Conservation (phyloP, 2,113 vertebrate species). For the Carettochelys insculpta region DNA sequence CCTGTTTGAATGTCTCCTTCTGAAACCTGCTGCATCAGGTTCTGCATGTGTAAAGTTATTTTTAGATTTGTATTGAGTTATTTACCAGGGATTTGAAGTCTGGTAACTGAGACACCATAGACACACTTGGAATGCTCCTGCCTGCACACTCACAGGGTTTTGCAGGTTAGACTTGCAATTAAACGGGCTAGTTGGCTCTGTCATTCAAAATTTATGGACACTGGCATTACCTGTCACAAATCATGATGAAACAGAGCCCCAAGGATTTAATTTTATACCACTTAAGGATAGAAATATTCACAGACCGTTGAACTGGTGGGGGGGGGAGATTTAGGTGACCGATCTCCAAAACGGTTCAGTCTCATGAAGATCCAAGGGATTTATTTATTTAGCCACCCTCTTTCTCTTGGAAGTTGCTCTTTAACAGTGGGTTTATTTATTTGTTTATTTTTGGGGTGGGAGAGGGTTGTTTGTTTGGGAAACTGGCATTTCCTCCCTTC, state of each 20-base stretch:
- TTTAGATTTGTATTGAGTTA: slow-evolving; percentile 65
- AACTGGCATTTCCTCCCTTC: slow-evolving; percentile 1
- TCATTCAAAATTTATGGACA: slow-evolving; percentile 61
- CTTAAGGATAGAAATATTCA: slow-evolving; percentile 43
- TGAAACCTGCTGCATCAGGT: slow-evolving; percentile 64
- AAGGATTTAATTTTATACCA: slow-evolving; percentile 48
- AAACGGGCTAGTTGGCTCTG: slow-evolving; percentile 60
- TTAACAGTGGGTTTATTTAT: background rate
- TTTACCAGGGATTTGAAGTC: slow-evolving; percentile 70
- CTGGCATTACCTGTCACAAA: slow-evolving; percentile 49
- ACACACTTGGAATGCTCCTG: slow-evolving; percentile 67
- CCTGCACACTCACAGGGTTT: slow-evolving; percentile 32
- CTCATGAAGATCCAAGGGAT: accelerated
- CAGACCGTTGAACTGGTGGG: slow-evolving; percentile 9
- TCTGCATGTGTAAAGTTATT: slow-evolving; percentile 65
- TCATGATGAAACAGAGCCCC: slow-evolving; percentile 40
- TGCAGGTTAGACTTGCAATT: slow-evolving; percentile 64
- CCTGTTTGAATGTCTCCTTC: slow-evolving; percentile 23
- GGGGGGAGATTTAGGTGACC: background rate
- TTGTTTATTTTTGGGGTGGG: too few species aligned
- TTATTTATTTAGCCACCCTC: background rate
- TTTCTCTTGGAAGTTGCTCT: background rate
- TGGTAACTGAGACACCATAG: slow-evolving; percentile 69
- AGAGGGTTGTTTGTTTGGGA: background rate
- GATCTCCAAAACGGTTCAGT: background rate